Evolutionary conservation across 35 echinoderm and acorn worm species (phyloP), one percentile per base, ranked within the genome.

Genomic region (Anneissia japonica): DNA sequence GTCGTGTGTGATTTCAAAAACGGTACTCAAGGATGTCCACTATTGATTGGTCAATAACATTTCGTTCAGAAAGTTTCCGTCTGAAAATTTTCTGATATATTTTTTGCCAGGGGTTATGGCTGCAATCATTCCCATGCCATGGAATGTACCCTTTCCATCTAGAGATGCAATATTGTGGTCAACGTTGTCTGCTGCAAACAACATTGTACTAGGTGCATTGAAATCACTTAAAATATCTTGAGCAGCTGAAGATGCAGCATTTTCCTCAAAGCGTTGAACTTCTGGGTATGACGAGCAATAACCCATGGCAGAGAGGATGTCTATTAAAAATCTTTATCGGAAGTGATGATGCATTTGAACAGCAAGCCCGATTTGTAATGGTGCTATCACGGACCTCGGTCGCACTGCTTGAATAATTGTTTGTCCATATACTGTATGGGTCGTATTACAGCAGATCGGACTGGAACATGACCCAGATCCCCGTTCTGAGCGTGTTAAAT

Each of bases 371-470:
- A 76, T 1, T 30, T 86, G 84, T 10, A 86, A 39, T 21, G 84
- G 84, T 19, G 84, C 64, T 19, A 86, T 1, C 5, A 84, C 21
- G 30, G 46, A 43, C 16, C 46, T 26, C 12, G 82, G 82, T n/a
- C 82, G 40, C 32, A 34, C 32, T 51, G 45, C 82, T 72, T 84
- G 82, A 12, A 84, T 35, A 5, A 84, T 84, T n/a, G 82, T 30
- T 6, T 84, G 40, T 4, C 82, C 82, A 46, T n/a, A n/a, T n/a
- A n/a, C n/a, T n/a, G n/a, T n/a, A n/a, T n/a, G n/a, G n/a, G n/a
- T n/a, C n/a, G n/a, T n/a, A n/a, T n/a, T n/a, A n/a, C n/a, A n/a
- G n/a, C n/a, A n/a, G n/a, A n/a, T n/a, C n/a, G n/a, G n/a, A n/a
- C n/a, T n/a, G n/a, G n/a, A n/a, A n/a, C n/a, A n/a, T n/a, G n/a